phyloP scores from a whole-genome alignment of 2,888 invertebrate species.

The Cantharis rustica region DNA sequence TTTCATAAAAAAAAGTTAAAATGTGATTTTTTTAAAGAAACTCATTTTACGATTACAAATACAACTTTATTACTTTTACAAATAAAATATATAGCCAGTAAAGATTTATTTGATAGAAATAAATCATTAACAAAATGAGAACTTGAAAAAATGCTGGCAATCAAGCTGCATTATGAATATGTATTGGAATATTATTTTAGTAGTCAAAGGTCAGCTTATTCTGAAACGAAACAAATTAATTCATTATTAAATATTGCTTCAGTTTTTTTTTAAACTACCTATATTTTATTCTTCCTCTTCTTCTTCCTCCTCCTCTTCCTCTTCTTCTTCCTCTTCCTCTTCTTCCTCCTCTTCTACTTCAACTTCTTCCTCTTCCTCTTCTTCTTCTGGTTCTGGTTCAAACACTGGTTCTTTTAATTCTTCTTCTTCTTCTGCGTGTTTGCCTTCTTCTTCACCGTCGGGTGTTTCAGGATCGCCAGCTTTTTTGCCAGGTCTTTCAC shows the following conservation, averaged over 20 bases:
- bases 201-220: conserved; percentile 10
- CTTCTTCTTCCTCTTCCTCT: conserved; percentile 73
- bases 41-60: conserved; percentile 46
- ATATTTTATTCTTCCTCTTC: conserved; percentile 42
- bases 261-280: conserved; percentile 2
- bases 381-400: conserved; percentile 75
- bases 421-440: conserved; percentile 74
- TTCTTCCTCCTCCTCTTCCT: conserved; percentile 67
- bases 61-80: conserved; percentile 50
- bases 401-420: conserved; percentile 61
- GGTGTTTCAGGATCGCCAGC: conserved; percentile 86
- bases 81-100: conserved; percentile 39
- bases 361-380: conserved; percentile 72
- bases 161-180: conserved; percentile 23
- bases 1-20: too few relatives aligned
- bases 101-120: conserved; percentile 41
- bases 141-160: conserved; percentile 16
- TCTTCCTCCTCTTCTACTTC: conserved; percentile 79
- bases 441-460: conserved; percentile 87
- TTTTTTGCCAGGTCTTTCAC: conserved; percentile 93
- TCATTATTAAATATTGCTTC: background rate
- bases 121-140: conserved; percentile 26
- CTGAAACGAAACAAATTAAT: background rate
- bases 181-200: conserved; percentile 25
- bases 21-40: too few relatives aligned